Evolutionary conservation across 2,888 invertebrate genomes (phyloP), one percentile per base, ranked within the genome.

Genomic region (Cephus rjabovi): DNA sequence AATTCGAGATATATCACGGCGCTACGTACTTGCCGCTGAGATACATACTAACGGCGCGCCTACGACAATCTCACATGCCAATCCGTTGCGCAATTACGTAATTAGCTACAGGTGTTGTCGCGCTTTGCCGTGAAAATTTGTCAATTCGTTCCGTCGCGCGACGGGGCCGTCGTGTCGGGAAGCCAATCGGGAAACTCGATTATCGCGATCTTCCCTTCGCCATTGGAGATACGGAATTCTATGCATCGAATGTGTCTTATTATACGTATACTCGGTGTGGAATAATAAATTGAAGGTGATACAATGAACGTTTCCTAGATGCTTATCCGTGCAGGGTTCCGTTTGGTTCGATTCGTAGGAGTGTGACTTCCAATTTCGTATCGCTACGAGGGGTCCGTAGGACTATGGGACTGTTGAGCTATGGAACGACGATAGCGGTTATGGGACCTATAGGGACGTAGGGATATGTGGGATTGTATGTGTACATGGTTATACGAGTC

Each of bases 1-100:
- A 88, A 90, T 89, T 88, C 87, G 86, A 83, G 86, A 85, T 84
- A 85, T 84, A 83, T 34, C 82, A 86, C 77, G 74, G 70, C 68
- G 85, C 83, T 87, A 56, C 23, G 56, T 56, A 56, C 56, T 56
- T 56, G 23, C 15, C 31, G 71, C 71, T 6, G 33, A 23, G 71
- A 34, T 34, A 34, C 15, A 11, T 71, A 31, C 71, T 31, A n/a
- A 33, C 71, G 71, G 71, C 71, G 31, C 33, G 71, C 71, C 31
- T 34, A 31, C 31, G 71, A 31, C 33, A 33, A 23, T 71, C 71
- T 31, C 71, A 2, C 31, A 23, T 56, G 56, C 56, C 69, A 69
- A 37, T 34, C 30, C 35, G 9, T 75, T 31, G 33, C 71, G 71
- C 71, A 34, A 71, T 71, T 71, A 56, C 73, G 35, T 75, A 78